These are phyloP conservation scores for Eospalax fontanierii DNA, from an alignment of 2,797 vertebrate species.

Conservation along the genomic window DNA sequence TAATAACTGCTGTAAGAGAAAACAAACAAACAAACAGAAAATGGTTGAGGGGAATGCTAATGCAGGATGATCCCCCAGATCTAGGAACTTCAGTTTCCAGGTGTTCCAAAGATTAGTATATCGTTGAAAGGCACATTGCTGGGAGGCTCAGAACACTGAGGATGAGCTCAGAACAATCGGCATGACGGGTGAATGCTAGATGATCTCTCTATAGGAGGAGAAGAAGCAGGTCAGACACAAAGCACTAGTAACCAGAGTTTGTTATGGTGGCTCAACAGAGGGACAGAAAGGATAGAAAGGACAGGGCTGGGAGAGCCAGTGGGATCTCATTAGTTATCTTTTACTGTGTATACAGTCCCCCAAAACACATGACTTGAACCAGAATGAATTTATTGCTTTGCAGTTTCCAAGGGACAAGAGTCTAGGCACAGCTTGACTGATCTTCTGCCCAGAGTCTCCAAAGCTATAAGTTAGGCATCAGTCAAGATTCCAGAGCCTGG, in stretches of 20 bases:
- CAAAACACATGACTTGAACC: neutral
- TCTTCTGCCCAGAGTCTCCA: neutral
- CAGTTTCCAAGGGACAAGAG: neutral
- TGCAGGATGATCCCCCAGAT: conserved; percentile 8
- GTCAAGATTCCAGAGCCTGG: neutral
- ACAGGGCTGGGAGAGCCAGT: conserved; percentile 97
- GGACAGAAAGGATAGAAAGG: conserved; percentile 95
- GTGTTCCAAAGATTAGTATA: conserved; percentile 1
- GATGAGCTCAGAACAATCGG: no score
- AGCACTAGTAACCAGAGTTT: conserved; percentile 45
- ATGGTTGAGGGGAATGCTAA: neutral
- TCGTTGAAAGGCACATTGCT: conserved; percentile 8
- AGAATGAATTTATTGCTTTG: neutral
- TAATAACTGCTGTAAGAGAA: conserved; percentile 15
- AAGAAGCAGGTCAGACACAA: conserved; percentile 15
- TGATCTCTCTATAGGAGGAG: neutral
- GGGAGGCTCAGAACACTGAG: conserved; percentile 30
- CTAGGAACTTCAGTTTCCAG: conserved; percentile 33
- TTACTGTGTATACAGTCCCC: neutral
- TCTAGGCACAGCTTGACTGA: neutral
- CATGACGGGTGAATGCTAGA: conserved; percentile 33
- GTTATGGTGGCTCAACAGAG: conserved; percentile 46
- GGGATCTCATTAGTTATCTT: conserved; percentile 91
- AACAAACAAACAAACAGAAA: neutral
- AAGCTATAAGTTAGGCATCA: neutral